phyloP scores from a whole-genome alignment of 2,797 vertebrate species.

The Megaceryle alcyon region DNA sequence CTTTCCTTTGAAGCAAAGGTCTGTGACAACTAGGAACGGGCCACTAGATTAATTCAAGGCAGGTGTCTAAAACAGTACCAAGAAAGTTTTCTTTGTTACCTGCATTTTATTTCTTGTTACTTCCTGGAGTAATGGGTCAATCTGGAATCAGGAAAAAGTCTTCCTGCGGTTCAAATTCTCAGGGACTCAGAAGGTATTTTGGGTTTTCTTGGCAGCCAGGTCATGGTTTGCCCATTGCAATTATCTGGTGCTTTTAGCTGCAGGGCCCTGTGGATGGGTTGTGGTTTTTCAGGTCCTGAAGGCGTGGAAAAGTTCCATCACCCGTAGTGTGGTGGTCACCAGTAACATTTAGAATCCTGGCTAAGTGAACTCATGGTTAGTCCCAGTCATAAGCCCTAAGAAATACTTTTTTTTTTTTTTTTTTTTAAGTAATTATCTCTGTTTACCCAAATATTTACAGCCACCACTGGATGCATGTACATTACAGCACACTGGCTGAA shows the following conservation, averaged over 20 bases:
- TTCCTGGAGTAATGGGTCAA: background rate
- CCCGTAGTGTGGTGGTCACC: background rate
- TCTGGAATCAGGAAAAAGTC: background rate
- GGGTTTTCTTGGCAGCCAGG: background rate
- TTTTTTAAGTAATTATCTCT: background rate
- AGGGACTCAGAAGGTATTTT: background rate
- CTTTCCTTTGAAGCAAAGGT: background rate
- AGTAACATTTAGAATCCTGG: background rate
- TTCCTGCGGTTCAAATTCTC: background rate
- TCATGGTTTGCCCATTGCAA: background rate
- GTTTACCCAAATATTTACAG: background rate
- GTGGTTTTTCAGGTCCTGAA: background rate
- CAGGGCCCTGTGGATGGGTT: background rate
- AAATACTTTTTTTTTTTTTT: background rate
- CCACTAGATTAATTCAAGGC: background rate
- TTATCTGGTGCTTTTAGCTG: background rate
- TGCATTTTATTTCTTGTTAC: background rate
- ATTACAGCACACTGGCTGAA: background rate
- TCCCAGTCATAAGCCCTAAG: background rate
- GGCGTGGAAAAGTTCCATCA: background rate
- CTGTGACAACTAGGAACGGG: background rate
- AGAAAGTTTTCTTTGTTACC: background rate
- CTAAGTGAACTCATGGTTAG: background rate
- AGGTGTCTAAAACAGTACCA: background rate
- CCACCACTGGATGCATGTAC: rapidly evolving